A percentile compares a stretch with the other conserved stretches of the same genome.
These are phyloP conservation scores for Reticulitermes speratus DNA, from an alignment of 1,140 invertebrate species.

Conservation along the genomic window DNA sequence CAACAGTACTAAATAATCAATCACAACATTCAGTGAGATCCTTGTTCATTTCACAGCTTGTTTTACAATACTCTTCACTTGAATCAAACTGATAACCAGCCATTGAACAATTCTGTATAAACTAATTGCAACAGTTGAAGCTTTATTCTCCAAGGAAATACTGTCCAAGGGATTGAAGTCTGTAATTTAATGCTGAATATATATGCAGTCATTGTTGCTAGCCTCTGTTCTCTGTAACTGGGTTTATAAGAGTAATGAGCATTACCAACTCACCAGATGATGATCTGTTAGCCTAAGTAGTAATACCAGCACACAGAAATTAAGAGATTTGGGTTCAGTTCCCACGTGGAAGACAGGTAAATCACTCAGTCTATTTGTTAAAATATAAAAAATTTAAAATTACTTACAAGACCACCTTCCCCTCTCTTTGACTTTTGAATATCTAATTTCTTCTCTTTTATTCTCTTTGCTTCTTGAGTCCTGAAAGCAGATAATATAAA, in stretches of 20 bases:
- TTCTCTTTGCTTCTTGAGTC: conserved; percentile 63
- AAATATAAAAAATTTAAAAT: neutral
- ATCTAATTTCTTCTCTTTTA: conserved; percentile 52
- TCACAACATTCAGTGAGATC: too few relatives aligned
- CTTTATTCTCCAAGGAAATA: too few relatives aligned
- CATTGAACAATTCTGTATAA: too few relatives aligned
- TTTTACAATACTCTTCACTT: too few relatives aligned
- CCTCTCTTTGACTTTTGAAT: conserved; percentile 36
- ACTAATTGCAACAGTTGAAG: too few relatives aligned
- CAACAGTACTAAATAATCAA: too few relatives aligned
- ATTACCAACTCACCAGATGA: neutral
- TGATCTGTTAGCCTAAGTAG: neutral
- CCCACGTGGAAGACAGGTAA: neutral
- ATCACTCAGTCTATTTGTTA: neutral
- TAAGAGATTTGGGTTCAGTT: neutral
- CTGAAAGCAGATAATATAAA: conserved; percentile 45
- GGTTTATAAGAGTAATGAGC: neutral
- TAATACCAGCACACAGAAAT: neutral
- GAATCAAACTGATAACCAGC: too few relatives aligned
- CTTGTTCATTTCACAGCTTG: too few relatives aligned
- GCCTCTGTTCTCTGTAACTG: neutral
- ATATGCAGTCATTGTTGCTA: too few relatives aligned
- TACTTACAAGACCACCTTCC: conserved; percentile 40
- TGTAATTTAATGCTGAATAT: too few relatives aligned
- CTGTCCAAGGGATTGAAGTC: too few relatives aligned